Percentiles rank a stretch among this genome's conserved stretches.
Evolutionary conservation across 92 coral and sea anemone species (phyloP).

Genomic region (Plumapathes pennacea): DNA sequence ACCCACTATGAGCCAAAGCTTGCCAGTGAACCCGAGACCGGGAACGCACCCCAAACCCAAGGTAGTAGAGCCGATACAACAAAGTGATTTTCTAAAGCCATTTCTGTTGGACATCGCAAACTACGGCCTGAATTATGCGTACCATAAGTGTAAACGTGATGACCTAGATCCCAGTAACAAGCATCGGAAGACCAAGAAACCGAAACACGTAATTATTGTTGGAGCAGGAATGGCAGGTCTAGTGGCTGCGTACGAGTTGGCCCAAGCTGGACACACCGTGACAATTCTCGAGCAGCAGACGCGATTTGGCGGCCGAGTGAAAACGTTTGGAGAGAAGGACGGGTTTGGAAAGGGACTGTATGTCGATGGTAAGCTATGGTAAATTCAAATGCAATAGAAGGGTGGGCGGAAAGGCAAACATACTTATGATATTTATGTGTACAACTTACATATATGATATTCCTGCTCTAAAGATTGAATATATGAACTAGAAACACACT

Average conservation of each 20-base stretch:
- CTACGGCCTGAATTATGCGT: conserved; percentile 12
- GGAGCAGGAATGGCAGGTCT: conserved; percentile 46
- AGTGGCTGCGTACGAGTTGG: conserved; percentile 33
- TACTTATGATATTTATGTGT: too few species aligned
- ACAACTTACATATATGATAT: too few species aligned
- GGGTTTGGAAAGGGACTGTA: conserved; percentile 10
- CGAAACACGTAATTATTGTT: too few species aligned
- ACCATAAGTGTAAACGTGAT: conserved; percentile 4
- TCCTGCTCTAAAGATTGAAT: too few species aligned
- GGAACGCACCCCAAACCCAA: too few species aligned
- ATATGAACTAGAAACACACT: too few species aligned
- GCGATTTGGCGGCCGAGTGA: conserved; percentile 22
- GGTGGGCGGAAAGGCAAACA: too few species aligned
- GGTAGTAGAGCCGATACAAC: conserved; percentile 6
- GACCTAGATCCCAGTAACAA: not conserved
- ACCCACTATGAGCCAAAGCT: not conserved
- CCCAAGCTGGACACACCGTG: conserved; percentile 17
- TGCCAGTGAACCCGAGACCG: too few species aligned
- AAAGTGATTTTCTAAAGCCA: conserved; percentile 22
- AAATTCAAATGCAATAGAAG: too few species aligned
- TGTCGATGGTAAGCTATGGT: conserved; percentile 19
- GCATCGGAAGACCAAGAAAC: not conserved
- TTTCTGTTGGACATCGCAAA: conserved; percentile 1
- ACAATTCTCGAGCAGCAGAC: conserved; percentile 33
- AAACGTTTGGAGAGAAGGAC: conserved; percentile 3